Conservation (phyloP, 30 jellyfish, hydroid and myxozoan genomes). For the Sanderia malayensis region DNA sequence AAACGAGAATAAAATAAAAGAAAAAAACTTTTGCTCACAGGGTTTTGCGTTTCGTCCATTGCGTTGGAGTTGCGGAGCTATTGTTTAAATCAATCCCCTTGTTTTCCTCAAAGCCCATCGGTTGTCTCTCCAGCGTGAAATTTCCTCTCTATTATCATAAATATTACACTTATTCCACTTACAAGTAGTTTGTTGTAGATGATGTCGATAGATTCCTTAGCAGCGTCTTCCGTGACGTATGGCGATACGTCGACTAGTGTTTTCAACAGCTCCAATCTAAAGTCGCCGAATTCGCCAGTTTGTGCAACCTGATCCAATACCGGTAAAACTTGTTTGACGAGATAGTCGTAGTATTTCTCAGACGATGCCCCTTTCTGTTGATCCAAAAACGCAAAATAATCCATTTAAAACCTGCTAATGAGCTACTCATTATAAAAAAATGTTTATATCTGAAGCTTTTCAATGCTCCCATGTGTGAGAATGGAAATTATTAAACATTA, state of each 20-base stretch:
- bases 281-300: slow-evolving; percentile 89
- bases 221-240: slow-evolving; percentile 74
- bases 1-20: neutral
- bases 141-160: too few species aligned
- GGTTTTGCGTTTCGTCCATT: too few species aligned
- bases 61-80: too few species aligned
- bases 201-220: slow-evolving; percentile 67
- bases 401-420: neutral
- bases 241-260: slow-evolving; percentile 76
- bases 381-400: neutral
- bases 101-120: too few species aligned
- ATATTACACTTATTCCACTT: too few species aligned
- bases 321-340: slow-evolving; percentile 78
- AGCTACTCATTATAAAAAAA: too few species aligned
- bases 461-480: too few species aligned
- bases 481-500: too few species aligned
- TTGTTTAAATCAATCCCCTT: too few species aligned
- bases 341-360: slow-evolving; percentile 70
- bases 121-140: too few species aligned
- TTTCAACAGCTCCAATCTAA: slow-evolving; percentile 81
- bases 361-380: slow-evolving; percentile 96
- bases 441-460: too few species aligned
- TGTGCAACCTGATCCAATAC: slow-evolving; percentile 59
- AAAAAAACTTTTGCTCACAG: too few species aligned
- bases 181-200: slow-evolving; percentile 67